Percentiles rank a stretch among this genome's conserved stretches.
Conservation (phyloP, 2,113 vertebrate genomes). For the Nannobrachium achirus region DNA sequence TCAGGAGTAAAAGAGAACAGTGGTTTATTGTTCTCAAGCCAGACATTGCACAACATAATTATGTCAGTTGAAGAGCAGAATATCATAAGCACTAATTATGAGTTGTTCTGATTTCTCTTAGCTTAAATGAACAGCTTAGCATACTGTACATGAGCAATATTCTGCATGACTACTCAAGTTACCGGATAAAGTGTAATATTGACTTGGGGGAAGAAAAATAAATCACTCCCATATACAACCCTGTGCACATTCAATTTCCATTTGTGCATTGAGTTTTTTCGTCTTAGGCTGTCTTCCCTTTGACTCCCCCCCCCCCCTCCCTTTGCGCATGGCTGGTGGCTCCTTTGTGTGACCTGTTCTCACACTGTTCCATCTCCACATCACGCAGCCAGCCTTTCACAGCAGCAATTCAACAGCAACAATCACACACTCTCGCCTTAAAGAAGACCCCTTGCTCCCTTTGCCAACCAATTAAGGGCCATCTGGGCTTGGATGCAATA, state of each 20-base stretch:
- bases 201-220: neutral
- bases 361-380: conserved; percentile 89
- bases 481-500: conserved; percentile 86
- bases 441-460: conserved; percentile 89
- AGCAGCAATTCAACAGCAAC: conserved; percentile 92
- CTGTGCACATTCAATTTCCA: conserved; percentile 58
- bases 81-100: neutral
- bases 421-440: conserved; percentile 93
- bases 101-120: neutral
- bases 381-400: conserved; percentile 89
- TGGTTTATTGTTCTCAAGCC: neutral
- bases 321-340: conserved; percentile 83
- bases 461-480: conserved; percentile 96
- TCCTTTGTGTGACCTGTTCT: conserved; percentile 89
- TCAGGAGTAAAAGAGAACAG: no score
- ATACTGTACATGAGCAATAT: neutral
- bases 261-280: conserved; percentile 80
- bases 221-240: neutral
- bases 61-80: neutral
- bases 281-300: conserved; percentile 77
- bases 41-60: no score
- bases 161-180: neutral
- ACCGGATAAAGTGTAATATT: neutral
- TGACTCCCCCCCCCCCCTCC: conserved; percentile 59
- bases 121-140: neutral